Conservation (phyloP, 2,888 invertebrate genomes). For the Onchidella celtica region DNA sequence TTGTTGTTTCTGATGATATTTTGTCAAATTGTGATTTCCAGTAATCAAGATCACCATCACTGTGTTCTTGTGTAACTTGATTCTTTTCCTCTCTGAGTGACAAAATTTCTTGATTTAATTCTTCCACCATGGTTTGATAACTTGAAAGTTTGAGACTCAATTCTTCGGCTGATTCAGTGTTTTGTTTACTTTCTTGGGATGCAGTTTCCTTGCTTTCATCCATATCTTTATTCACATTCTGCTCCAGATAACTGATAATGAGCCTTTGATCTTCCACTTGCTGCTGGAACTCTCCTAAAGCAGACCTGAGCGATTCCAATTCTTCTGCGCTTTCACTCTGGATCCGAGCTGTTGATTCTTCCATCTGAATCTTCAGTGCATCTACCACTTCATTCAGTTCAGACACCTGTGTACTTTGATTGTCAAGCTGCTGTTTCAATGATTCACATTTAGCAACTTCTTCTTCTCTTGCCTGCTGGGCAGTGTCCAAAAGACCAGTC, state of each 20-base stretch:
- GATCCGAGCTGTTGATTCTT: constrained; percentile 18
- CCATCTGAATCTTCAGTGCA: constrained; percentile 38
- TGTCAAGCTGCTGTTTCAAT: constrained; percentile 19
- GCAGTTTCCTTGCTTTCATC: constrained; percentile 7
- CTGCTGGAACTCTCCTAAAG: constrained; percentile 48
- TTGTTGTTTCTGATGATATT: constrained; percentile 58
- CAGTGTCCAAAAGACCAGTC: constrained; percentile 26
- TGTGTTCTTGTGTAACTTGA: constrained; percentile 31
- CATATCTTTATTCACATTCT: constrained; percentile 1
- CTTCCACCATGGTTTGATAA: constrained; percentile 34
- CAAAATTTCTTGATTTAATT: constrained; percentile 46
- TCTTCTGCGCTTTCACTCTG: constrained; percentile 51
- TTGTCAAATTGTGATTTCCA: constrained; percentile 61
- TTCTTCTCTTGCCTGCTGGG: constrained; percentile 5
- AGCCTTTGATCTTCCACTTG: constrained; percentile 43
- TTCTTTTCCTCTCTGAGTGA: constrained; percentile 51
- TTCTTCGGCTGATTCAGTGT: constrained; percentile 30
- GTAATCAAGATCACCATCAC: constrained; percentile 55
- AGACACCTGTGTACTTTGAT: constrained; percentile 26
- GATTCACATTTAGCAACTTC: not conserved
- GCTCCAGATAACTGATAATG: constrained; percentile 26
- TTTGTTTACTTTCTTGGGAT: not conserved
- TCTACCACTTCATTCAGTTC: constrained; percentile 40
- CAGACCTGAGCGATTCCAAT: constrained; percentile 49
- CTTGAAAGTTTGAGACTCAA: constrained; percentile 19